Evolutionary conservation across 2,888 invertebrate species (phyloP), one percentile per base, ranked within the genome.

Genomic region (Uloborus plumipes): DNA sequence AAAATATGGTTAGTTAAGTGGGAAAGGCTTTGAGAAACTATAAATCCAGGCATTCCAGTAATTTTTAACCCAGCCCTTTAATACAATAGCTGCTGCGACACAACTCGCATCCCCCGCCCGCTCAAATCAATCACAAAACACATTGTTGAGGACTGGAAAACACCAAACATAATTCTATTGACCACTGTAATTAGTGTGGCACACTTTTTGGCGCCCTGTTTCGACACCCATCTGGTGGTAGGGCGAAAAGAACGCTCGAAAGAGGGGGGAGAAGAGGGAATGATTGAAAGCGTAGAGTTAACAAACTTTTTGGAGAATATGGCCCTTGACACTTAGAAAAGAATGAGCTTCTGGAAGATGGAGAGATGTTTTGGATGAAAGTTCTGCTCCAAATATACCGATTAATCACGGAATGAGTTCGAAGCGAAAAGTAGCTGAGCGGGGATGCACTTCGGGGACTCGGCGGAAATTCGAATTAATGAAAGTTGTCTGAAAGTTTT

Each of bases 251-350:
- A 39, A 39, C 39, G 39, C 39, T 39, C 39, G 39, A 39, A 9
- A 14, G n/a, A 16, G 39, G 55, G 14, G 49, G 76, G 51, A 55
- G 69, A n/a, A n/a, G 15, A 13, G 50, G 20, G 66, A 67, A 76
- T 76, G 76, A 76, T 76, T 76, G 76, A 76, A 69, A 76, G 76
- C 55, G 50, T 55, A 59, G 77, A 78, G 77, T 78, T 78, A 78
- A 78, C 77, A 78, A 78, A 78, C 70, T 78, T 78, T 76, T 78
- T 78, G 77, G 77, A 71, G 64, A 71, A 78, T 59, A 70, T 70
- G 77, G 70, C 77, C 65, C 65, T 64, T 78, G 77, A 78, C 77
- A 78, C 77, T 62, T 31, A 62, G 62, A 71, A 78, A 78, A 78
- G 77, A 78, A 71, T 77, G 77, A 76, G 76, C 51, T 51, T 62